Conservation (phyloP, 2,113 vertebrate species). For the Hippocampus zosterae region DNA sequence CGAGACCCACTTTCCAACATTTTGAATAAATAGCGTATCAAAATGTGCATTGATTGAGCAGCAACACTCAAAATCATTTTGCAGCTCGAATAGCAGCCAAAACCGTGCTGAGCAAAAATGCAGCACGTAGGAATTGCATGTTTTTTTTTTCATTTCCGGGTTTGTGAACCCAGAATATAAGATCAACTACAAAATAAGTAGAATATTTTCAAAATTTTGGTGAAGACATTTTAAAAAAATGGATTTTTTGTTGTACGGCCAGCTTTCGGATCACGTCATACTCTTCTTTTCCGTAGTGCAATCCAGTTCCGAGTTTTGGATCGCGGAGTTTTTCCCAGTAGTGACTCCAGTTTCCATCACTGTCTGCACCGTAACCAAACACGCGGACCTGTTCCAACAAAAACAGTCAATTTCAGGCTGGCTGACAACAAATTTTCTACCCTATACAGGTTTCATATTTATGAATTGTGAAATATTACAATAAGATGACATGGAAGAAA, state of each 20-base stretch:
- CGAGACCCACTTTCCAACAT: no score
- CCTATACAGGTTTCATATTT: neutral
- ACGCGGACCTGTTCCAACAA: slow-evolving; percentile 33
- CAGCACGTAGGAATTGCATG: no score
- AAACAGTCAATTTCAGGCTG: neutral
- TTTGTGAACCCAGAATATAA: no score
- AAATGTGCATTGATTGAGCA: no score
- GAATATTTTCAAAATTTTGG: neutral
- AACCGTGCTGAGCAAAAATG: no score
- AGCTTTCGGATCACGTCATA: slow-evolving; percentile 23
- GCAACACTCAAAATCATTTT: no score
- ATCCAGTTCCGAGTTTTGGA: slow-evolving; percentile 11
- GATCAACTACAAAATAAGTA: no score
- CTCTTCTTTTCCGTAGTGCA: slow-evolving; percentile 34
- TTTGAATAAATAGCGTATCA: no score
- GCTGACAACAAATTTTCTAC: neutral
- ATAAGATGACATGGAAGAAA: neutral
- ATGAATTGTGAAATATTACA: neutral
- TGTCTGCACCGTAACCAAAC: slow-evolving; percentile 46
- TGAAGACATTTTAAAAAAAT: slow-evolving; percentile 9
- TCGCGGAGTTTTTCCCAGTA: slow-evolving; percentile 21
- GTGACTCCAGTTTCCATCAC: slow-evolving; percentile 47
- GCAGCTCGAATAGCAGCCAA: no score
- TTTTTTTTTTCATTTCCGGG: no score
- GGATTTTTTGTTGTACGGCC: neutral